Evolutionary conservation across 2,113 vertebrate genomes (phyloP), one percentile per base, ranked within the genome.

Genomic region (Solea solea): DNA sequence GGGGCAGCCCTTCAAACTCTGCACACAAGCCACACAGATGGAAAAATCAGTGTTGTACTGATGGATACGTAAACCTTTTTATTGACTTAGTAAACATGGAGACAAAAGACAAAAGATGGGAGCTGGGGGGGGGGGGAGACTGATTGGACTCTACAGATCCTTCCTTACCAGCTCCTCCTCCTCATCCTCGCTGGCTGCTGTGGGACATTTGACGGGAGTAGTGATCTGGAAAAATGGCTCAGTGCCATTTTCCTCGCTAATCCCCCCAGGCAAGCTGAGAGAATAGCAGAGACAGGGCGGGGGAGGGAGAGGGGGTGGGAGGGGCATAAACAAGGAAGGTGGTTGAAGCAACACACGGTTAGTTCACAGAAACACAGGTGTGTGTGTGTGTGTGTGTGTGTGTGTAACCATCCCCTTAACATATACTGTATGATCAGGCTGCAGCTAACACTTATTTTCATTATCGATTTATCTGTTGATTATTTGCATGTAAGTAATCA

Each of bases 1-100:
- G 0, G 97, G 97, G 3, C 58, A 89, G 2, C 97, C 97, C 88
- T 99, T 99, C 91, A 99, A 85, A 88, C 96, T 98, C 97, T 99
- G 92, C 49, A 52, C 82, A 81, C n/a, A 82, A 63, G 74, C 0
- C 2, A 64, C 3, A 85, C 13, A 72, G 0, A 14, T n/a, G 3
- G 45, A 0, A 52, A 46, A 9, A 16, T 14, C 10, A 28, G 2
- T 13, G 13, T 10, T 52, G 13, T 21, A 48, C 4, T 11, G 27
- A n/a, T 9, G 8, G 6, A 41, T 16, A 58, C 6, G 1, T 8
- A 2, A 6, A 2, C 39, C 7, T 45, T 13, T 10, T 9, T 21
- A 48, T 27, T 16, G 8, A 27, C 0, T 16, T 10, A 45, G 5
- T 52, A 16, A 8, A 55, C 49, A 64, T 0, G 14, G 25, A 62